Base-by-base conservation (phyloP, 2,797 vertebrate genomes). In the Galagoides demidoff region DNA sequence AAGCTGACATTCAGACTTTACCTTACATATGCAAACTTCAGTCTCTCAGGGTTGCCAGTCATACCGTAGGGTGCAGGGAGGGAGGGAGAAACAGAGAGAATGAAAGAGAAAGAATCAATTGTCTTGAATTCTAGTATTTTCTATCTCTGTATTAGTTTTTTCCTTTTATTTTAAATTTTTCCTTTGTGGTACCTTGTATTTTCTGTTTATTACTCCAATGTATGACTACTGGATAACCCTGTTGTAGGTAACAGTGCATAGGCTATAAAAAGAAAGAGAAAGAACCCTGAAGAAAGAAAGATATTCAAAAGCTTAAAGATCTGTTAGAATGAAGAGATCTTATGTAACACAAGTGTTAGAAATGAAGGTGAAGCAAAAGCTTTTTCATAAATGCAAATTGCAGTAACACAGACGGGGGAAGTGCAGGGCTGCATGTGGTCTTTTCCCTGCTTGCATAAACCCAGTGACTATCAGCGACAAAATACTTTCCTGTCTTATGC, bases 371-470 rank as follows among this genome's bases (percentile, higher is more conserved):
- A 78, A 83, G 11, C 3, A 55, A 83, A 43, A 59, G 7, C 25
- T 31, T 74, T 25, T 71, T 89, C 45, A 25, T 16, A 45, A 43
- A 39, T 25, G 49, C 64, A 37, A 4, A 17, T 25, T 66, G 7
- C 7, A 70, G 27, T 20, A 82, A 63, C 1, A 4, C 4, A 63
- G 39, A 23, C 4, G 63, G 34, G 4, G 2, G 16, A 84, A 73
- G 9, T 22, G 0, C 0, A 57, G 5, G 13, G 88, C 52, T 63
- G 3, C 4, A 43, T 2, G 6, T 61, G 10, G 16, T 2, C 3
- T 20, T 20, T 61, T 55, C 23, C 34, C n/a, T 29, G 39, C 29
- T 68, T 34, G 4, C 12, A 1, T 55, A 82, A 19, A 52, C 12
- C 17, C 22, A 74, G 0, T 25, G 23, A 49, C 19, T 37, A 5